Evolutionary conservation across 2,113 vertebrate species (phyloP).

Genomic region (Oreochromis aureus): DNA sequence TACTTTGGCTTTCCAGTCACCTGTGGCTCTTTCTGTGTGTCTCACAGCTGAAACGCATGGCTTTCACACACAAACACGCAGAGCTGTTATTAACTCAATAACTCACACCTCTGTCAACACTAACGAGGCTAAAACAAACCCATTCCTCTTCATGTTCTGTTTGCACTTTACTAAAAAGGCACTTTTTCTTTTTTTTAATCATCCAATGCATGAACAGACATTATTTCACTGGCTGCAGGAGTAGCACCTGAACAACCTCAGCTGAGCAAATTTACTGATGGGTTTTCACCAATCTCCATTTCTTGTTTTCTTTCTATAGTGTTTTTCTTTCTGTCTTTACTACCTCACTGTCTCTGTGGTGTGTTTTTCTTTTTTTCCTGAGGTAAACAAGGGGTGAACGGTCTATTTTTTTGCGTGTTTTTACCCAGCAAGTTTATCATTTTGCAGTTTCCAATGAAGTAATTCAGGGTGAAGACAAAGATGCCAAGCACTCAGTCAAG

Average conservation of each 20-base stretch:
- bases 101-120: conserved; percentile 51
- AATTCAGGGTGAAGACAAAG: neutral
- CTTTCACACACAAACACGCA: neutral
- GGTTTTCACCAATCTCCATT: neutral
- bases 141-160: conserved; percentile 33
- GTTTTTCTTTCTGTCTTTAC: neutral
- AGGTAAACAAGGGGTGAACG: neutral
- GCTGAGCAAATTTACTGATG: conserved; percentile 1
- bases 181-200: neutral
- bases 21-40: neutral
- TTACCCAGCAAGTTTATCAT: neutral
- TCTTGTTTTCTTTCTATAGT: neutral
- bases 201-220: neutral
- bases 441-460: neutral
- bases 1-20: neutral
- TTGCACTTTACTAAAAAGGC: conserved; percentile 24
- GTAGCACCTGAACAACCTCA: conserved; percentile 9
- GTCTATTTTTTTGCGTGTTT: neutral
- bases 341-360: neutral
- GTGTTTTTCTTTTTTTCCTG: neutral
- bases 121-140: conserved; percentile 39
- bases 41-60: neutral
- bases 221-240: neutral
- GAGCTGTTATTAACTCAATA: conserved; percentile 55
- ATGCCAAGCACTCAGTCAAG: neutral